Evolutionary conservation across 1,140 invertebrate genomes (phyloP).

Genomic region (Helicoverpa zea): DNA sequence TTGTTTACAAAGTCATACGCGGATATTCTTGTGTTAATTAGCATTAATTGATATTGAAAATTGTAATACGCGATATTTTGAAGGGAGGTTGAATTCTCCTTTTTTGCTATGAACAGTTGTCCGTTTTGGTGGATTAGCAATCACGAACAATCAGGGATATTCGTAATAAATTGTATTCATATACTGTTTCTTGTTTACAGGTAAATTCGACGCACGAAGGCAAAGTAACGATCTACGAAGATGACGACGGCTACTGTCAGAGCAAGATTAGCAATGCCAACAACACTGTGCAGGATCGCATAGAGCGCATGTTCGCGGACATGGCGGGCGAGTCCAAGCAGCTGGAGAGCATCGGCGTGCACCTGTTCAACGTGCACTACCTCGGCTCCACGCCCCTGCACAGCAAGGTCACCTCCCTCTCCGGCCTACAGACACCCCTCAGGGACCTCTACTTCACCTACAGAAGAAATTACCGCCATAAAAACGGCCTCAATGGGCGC

Average conservation of each 20-base stretch:
- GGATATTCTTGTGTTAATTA: not conserved
- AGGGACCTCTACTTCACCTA: constrained; percentile 92
- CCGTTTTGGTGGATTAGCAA: too few relatives aligned
- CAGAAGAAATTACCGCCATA: constrained; percentile 84
- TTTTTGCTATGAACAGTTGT: too few relatives aligned
- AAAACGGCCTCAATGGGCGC: constrained; percentile 85
- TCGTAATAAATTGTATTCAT: too few relatives aligned
- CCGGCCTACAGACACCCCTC: constrained; percentile 93
- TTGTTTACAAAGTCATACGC: not conserved
- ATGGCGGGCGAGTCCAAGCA: constrained; percentile 89
- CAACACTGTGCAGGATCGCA: constrained; percentile 93
- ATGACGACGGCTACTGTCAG: constrained; percentile 78
- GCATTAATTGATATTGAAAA: not conserved
- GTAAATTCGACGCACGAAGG: constrained; percentile 71
- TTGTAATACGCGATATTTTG: too few relatives aligned
- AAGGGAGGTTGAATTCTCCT: too few relatives aligned
- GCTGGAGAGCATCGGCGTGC: constrained; percentile 84
- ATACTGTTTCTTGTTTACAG: constrained; percentile 58
- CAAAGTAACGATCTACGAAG: constrained; percentile 75
- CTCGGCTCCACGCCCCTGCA: constrained; percentile 92
- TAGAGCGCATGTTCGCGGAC: constrained; percentile 95
- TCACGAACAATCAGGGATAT: too few relatives aligned
- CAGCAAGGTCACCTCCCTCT: constrained; percentile 93
- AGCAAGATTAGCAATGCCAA: constrained; percentile 82
- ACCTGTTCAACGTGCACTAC: constrained; percentile 92